Base-by-base conservation (phyloP, 2,113 vertebrate species). In the Ploceus nigricollis region DNA sequence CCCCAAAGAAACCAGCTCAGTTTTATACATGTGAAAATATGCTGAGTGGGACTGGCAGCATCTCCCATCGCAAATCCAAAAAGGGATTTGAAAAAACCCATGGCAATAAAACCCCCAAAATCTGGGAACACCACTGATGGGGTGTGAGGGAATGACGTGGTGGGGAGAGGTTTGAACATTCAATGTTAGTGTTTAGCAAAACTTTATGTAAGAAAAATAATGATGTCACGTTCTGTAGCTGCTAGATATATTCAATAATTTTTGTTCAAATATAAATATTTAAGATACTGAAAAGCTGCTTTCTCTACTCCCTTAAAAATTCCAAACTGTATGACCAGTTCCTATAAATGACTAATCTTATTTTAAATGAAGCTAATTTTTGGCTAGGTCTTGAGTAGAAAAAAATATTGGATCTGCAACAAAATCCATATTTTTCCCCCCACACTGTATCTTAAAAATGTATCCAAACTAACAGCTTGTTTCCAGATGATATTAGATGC, bases 281-380 rank as follows among this genome's bases (percentile, higher is more conserved):
- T 94, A 96, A 97, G 90, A 95, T 66, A 70, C 47, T 81, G 47
- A 94, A 93, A 94, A 93, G 69, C 63, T 90, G 44, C 82, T 96
- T 84, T 88, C 54, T 79, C 75, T 48, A 44, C 76, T 92, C 86
- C 86, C 87, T 97, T 94, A 77, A 97, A 95, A 95, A 73, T 61
- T 93, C 83, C 87, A 73, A 94, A 69, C 61, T 70, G 64, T 79
- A 94, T 45, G 81, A 96, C 71, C 57, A 70, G 54, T 82, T 96
- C 97, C 95, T 94, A 87, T 71, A 96, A 97, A 96, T 94, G 94
- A 96, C 95, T 97, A 96, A 97, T 94, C 70, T 86, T 95, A 82
- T 79, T 96, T 93, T 93, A 96, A 96, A 94, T 90, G 33, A 93
- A 95, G 73, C 84, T 96, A 96, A 96, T 97, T 96, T 95, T 97